Percentiles rank a stretch among this genome's conserved stretches.
Conservation (phyloP, 2,797 vertebrate genomes). For the Sebastes jordani region DNA sequence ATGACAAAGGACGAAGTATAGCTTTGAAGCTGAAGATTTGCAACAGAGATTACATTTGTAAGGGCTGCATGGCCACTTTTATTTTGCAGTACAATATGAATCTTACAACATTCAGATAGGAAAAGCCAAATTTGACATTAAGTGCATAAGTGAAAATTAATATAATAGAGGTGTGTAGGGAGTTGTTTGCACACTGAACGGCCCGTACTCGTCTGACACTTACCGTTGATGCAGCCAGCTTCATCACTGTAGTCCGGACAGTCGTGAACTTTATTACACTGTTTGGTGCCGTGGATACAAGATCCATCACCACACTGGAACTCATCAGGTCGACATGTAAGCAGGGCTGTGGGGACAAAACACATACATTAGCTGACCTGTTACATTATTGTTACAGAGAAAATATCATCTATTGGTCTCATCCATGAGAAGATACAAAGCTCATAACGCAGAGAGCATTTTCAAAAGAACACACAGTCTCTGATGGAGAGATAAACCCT, state of each 20-base stretch:
- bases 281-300: constrained; percentile 92
- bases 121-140: no score
- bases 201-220: not conserved
- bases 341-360: constrained; percentile 79
- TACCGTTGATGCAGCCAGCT: constrained; percentile 91
- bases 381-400: not conserved
- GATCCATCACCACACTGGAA: constrained; percentile 95
- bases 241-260: constrained; percentile 94
- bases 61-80: not conserved
- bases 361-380: not conserved
- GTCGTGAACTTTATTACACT: constrained; percentile 92
- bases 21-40: not conserved
- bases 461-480: not conserved
- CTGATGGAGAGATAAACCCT: not conserved
- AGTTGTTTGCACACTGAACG: not conserved
- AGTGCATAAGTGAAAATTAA: not conserved
- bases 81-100: not conserved
- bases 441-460: not conserved
- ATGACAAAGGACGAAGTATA: not conserved
- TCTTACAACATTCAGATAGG: not conserved
- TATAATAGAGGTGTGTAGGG: not conserved
- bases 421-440: not conserved
- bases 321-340: constrained; percentile 92
- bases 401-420: not conserved
- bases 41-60: not conserved